phyloP scores from a whole-genome alignment of 2,113 vertebrate species.

The Monopterus albus region DNA sequence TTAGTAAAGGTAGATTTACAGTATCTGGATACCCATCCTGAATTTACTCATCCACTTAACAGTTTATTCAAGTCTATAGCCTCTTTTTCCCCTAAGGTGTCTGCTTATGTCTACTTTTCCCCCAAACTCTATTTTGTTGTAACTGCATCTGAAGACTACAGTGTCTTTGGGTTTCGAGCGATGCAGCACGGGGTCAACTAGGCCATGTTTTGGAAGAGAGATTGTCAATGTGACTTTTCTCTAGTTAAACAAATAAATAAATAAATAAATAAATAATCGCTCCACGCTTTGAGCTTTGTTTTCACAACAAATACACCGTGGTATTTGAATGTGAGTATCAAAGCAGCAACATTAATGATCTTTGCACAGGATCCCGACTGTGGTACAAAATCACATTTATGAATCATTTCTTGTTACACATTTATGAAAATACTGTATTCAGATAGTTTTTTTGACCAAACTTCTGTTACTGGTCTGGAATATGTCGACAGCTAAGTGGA shows the following conservation, averaged over 20 bases:
- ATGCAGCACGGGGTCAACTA: no score
- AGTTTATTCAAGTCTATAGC: background rate
- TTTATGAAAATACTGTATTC: constrained; percentile 4
- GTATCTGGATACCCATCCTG: constrained; percentile 33
- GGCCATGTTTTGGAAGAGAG: no score
- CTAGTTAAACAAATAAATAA: no score
- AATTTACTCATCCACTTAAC: constrained; percentile 24
- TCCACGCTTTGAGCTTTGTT: constrained; percentile 18
- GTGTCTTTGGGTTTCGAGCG: background rate
- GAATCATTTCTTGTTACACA: background rate
- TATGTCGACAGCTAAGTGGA: constrained; percentile 25
- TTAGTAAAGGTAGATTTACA: constrained; percentile 31
- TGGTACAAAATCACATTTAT: background rate
- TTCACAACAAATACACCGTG: background rate
- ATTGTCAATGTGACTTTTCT: no score
- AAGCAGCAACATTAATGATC: background rate
- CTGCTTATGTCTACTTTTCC: background rate
- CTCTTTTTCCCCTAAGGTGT: background rate
- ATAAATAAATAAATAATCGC: no score
- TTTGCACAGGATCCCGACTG: background rate
- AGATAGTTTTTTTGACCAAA: background rate
- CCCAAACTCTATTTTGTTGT: background rate
- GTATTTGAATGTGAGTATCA: background rate
- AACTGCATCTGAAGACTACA: background rate
- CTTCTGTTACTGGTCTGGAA: background rate